Evolutionary conservation across 2,797 vertebrate genomes (phyloP).

Genomic region (Gymnoscopelus braueri): DNA sequence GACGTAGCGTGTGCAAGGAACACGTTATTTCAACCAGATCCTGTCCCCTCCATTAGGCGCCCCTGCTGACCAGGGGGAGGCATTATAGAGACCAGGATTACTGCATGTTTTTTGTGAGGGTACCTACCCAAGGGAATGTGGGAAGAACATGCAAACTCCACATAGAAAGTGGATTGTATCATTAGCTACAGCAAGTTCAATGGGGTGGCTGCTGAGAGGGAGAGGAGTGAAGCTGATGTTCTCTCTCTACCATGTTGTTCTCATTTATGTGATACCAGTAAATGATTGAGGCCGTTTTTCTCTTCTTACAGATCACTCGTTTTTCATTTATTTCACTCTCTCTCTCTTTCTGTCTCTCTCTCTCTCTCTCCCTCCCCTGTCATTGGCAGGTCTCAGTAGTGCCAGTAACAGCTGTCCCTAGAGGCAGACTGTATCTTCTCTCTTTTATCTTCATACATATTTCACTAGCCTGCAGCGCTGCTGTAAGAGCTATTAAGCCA

Average conservation of each 20-base stretch:
- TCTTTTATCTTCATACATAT: constrained; percentile 32
- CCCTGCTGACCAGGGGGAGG: no score
- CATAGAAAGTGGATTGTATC: no score
- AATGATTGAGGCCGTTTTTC: no score
- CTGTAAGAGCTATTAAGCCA: constrained; percentile 22
- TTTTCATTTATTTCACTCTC: not conserved
- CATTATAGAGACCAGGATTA: no score
- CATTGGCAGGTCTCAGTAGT: constrained; percentile 37
- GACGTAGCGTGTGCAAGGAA: no score
- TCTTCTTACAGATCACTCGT: not conserved
- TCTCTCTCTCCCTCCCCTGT: constrained; percentile 19
- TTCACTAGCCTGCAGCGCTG: constrained; percentile 15
- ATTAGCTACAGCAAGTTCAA: no score
- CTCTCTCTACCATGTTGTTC: not conserved
- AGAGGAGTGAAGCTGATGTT: not conserved
- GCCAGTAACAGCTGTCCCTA: constrained; percentile 37
- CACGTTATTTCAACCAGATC: no score
- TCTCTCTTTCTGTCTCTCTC: not conserved
- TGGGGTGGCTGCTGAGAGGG: no score
- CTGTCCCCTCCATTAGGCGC: no score
- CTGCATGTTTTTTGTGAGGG: no score
- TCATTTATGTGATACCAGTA: not conserved
- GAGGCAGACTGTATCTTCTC: constrained; percentile 19
- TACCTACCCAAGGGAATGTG: no score
- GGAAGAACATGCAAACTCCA: no score